phyloP scores from a whole-genome alignment of 2,888 invertebrate genomes.

The Stenurella melanura region DNA sequence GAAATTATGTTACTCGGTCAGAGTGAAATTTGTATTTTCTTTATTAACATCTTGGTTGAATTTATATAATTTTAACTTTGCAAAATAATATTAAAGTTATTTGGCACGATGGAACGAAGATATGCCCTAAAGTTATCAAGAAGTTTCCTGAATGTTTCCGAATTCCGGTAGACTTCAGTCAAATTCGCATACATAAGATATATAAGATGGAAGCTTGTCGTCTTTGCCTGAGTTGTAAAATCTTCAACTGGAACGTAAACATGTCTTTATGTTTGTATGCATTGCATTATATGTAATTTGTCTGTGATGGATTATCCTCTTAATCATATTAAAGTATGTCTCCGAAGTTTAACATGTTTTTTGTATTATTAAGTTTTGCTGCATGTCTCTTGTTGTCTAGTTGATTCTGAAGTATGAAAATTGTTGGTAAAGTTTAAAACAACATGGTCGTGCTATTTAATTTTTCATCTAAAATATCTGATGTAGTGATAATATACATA shows the following conservation, averaged over 20 bases:
- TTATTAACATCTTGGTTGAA: background rate
- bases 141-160: slow-evolving; percentile 46
- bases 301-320: slow-evolving; percentile 27
- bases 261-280: slow-evolving; percentile 32
- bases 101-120: slow-evolving; percentile 52
- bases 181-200: slow-evolving; percentile 32
- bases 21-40: too few species aligned
- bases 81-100: slow-evolving; percentile 51
- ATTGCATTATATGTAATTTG: slow-evolving; percentile 26
- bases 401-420: background rate
- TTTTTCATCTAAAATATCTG: too few species aligned
- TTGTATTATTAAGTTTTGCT: background rate
- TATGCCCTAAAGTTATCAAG: slow-evolving; percentile 50
- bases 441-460: too few species aligned
- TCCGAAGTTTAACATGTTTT: background rate
- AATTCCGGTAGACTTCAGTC: slow-evolving; percentile 50
- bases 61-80: slow-evolving; percentile 17
- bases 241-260: slow-evolving; percentile 24
- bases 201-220: slow-evolving; percentile 19
- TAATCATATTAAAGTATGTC: slow-evolving; percentile 4
- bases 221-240: slow-evolving; percentile 18
- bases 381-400: background rate
- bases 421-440: too few species aligned
- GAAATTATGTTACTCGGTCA: too few species aligned
- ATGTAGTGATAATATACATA: too few species aligned